A percentile compares a stretch with the other conserved stretches of the same genome.
These are phyloP conservation scores for Subacronicta megacephala DNA, from an alignment of 2,888 invertebrate genomes.

Conservation along the genomic window DNA sequence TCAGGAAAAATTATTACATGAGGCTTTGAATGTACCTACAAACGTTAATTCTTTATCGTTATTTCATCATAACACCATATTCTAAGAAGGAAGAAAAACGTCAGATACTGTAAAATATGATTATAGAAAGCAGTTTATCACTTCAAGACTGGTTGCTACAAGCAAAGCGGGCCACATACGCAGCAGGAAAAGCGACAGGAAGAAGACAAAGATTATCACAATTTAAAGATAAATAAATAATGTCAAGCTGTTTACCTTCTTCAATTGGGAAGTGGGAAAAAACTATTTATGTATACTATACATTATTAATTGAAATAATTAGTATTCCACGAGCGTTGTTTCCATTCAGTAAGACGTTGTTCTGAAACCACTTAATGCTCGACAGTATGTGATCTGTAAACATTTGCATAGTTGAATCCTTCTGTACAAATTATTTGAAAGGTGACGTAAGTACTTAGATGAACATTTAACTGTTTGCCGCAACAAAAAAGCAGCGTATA, in stretches of 20 bases:
- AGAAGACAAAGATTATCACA: conserved; percentile 28
- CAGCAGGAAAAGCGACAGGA: conserved; percentile 30
- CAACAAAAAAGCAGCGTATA: too few species aligned
- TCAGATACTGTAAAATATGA: too few species aligned
- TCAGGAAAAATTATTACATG: too few species aligned
- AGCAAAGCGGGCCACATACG: conserved; percentile 20
- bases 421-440: conserved; percentile 28
- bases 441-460: conserved; percentile 1
- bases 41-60: too few species aligned
- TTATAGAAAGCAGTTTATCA: too few species aligned
- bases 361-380: conserved; percentile 43
- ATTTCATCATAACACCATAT: too few species aligned
- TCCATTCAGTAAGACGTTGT: conserved; percentile 46
- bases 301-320: conserved; percentile 55
- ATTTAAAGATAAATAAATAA: conserved; percentile 42
- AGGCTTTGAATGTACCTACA: too few species aligned
- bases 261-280: conserved; percentile 41
- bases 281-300: conserved; percentile 43
- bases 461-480: not conserved
- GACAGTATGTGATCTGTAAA: conserved; percentile 45
- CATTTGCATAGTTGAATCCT: conserved; percentile 42
- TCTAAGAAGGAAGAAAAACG: too few species aligned
- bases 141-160: conserved; percentile 21
- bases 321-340: conserved; percentile 41
- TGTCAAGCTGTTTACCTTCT: conserved; percentile 29